phyloP scores from a whole-genome alignment of 2,888 invertebrate genomes.

The Liopterus haemorrhoidalis region DNA sequence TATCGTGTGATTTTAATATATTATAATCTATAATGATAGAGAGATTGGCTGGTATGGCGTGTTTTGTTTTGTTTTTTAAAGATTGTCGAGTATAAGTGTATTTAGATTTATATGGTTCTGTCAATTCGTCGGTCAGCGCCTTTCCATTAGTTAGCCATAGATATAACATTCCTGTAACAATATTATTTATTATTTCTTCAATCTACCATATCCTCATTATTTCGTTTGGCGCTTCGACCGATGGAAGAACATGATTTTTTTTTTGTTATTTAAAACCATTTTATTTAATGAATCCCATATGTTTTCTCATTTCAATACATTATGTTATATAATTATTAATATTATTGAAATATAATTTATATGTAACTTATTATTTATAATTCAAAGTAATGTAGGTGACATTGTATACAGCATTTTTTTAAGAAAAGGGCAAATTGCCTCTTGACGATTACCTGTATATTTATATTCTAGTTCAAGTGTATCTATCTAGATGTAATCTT shows the following conservation, averaged over 20 bases:
- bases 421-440: conserved; percentile 20
- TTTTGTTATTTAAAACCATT: conserved; percentile 49
- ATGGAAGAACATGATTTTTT: conserved; percentile 43
- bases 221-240: conserved; percentile 29
- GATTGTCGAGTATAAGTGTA: conserved; percentile 36
- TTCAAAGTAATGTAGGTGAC: conserved; percentile 42
- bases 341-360: conserved; percentile 44
- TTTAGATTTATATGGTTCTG: conserved; percentile 44
- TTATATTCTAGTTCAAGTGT: conserved; percentile 45
- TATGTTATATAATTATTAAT: conserved; percentile 49
- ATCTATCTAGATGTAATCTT: conserved; percentile 40
- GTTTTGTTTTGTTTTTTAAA: conserved; percentile 35
- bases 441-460: conserved; percentile 43
- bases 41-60: conserved; percentile 24
- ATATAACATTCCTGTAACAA: conserved; percentile 17
- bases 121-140: conserved; percentile 41
- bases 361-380: conserved; percentile 50
- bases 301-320: conserved; percentile 45
- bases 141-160: conserved; percentile 13
- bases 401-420: conserved; percentile 38
- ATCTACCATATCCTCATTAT: conserved; percentile 19
- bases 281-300: conserved; percentile 42
- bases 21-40: conserved; percentile 28
- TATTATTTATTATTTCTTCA: conserved; percentile 20
- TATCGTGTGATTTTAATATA: conserved; percentile 47